phyloP scores from a whole-genome alignment of 2,797 vertebrate species.

The Hirundo rustica region DNA sequence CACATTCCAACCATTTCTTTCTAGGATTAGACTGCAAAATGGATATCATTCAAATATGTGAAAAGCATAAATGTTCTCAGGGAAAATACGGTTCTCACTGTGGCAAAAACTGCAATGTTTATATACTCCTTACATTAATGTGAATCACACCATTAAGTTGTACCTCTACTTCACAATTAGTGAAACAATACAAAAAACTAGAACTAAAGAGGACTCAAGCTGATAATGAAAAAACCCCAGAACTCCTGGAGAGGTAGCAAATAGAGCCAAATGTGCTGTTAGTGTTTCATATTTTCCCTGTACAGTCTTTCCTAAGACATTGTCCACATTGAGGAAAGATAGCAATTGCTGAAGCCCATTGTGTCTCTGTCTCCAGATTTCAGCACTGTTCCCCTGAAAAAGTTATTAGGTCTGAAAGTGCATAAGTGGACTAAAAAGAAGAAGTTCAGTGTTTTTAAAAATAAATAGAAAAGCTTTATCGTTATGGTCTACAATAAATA shows the following conservation, averaged over 20 bases:
- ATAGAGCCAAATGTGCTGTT: constrained; percentile 7
- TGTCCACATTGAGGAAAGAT: neutral
- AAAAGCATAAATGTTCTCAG: constrained; percentile 43
- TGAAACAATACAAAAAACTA: constrained; percentile 9
- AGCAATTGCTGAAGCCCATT: neutral
- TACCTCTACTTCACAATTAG: constrained; percentile 55
- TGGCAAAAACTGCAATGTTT: constrained; percentile 31
- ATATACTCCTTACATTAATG: neutral
- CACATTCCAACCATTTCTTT: constrained; percentile 25
- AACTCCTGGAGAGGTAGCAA: neutral
- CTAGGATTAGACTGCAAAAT: constrained; percentile 30
- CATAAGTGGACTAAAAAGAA: constrained; percentile 17
- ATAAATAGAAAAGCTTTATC: neutral
- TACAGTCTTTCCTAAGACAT: neutral
- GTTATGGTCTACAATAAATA: neutral
- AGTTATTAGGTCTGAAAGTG: neutral
- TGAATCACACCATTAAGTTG: constrained; percentile 7
- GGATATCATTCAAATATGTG: constrained; percentile 29
- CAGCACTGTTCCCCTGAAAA: neutral
- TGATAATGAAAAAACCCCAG: neutral
- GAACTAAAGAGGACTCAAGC: constrained; percentile 52
- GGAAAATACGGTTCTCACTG: constrained; percentile 37
- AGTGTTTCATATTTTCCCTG: neutral
- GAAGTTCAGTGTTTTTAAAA: neutral
- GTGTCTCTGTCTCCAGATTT: neutral